Base-by-base conservation (phyloP, 2,888 invertebrate genomes). In the Archips crataeganus region DNA sequence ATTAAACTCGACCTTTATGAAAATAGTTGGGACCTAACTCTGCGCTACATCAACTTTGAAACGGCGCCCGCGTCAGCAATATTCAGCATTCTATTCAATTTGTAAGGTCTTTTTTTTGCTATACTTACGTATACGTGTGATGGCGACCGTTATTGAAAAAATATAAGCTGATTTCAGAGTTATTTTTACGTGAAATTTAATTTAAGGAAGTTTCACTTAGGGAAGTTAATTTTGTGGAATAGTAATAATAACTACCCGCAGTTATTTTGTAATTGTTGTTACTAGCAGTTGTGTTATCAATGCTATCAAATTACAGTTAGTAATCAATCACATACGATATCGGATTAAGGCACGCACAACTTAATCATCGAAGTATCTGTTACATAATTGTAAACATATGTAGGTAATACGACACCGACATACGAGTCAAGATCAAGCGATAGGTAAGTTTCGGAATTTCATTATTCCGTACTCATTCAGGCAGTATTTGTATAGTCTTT, bases 1-100 rank as follows among this genome's bases (percentile, higher is more conserved):
- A 75, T 75, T 72, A 76, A 75, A 72, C 63, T 76, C 70, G 59
- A 70, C 63, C 74, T 69, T 72, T 73, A 64, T 73, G 69, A 69
- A 73, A 73, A 68, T 73, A 59, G 73, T 73, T 64, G 63, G 42
- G 69, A 64, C 73, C 69, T 73, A 51, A 32, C 73, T 66, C 51
- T 15, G n/a, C 15, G 63, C 68, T 69, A 64, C 68, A 59, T 64
- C 63, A 64, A 73, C 49, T 69, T 60, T n/a, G 42, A 68, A 54
- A 15, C 51, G 51, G 60, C 66, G 39, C 60, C 51, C 59, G 39
- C 51, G 59, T 51, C 15, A 61, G 71, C 60, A 66, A 61, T 66
- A 51, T 66, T 71, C 60, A 51, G 60, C 42, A 60, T 71, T 57
- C 57, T 57, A 63, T 73, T 73, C 39, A 32, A 49, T 68, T 57